A percentile compares a stretch with the other conserved stretches of the same genome.
Conservation (phyloP, 2,113 vertebrate species). For the Pyxicephalus adspersus region DNA sequence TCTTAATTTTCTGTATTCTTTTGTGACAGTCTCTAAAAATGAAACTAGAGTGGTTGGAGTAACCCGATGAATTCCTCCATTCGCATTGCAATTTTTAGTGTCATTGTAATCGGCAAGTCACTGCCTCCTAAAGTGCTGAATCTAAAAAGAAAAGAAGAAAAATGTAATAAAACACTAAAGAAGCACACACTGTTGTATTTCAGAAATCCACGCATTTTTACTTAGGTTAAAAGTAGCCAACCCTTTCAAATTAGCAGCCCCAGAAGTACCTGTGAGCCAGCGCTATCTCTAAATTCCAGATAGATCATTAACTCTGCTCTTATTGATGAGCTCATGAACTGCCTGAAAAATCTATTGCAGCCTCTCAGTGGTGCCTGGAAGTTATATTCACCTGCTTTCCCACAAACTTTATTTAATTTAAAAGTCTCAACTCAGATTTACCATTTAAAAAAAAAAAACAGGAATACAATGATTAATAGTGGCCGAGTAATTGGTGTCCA, state of each 20-base stretch:
- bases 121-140: no score
- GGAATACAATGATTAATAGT: slow-evolving; percentile 72
- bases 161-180: no score
- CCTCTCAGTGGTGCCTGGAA: neutral
- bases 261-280: slow-evolving; percentile 17
- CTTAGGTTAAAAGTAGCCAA: slow-evolving; percentile 23
- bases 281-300: slow-evolving; percentile 48
- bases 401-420: slow-evolving; percentile 39
- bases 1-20: no score
- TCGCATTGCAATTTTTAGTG: no score
- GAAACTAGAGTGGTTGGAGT: no score
- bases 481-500: slow-evolving; percentile 68
- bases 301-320: slow-evolving; percentile 49
- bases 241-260: neutral
- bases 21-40: no score
- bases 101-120: no score
- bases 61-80: no score
- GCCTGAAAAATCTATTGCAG: slow-evolving; percentile 52
- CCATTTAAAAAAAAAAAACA: slow-evolving; percentile 60
- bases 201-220: no score
- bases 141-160: no score
- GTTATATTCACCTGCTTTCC: slow-evolving; percentile 35
- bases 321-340: slow-evolving; percentile 44
- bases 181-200: no score
- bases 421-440: slow-evolving; percentile 4